Conservation (phyloP, 2,113 vertebrate species). For the Cephalopholis sonnerati region DNA sequence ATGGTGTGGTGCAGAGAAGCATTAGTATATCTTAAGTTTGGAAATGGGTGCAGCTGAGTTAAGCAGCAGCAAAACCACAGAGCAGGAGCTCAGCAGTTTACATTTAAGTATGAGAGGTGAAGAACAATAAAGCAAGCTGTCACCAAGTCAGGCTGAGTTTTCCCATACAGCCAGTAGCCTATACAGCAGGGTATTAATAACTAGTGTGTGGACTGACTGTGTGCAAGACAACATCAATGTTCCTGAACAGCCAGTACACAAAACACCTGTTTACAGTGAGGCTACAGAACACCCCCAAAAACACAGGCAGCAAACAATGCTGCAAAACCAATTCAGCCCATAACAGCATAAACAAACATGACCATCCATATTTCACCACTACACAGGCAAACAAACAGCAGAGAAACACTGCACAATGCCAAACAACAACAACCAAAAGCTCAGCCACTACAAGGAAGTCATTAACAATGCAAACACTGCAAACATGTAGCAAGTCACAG, state of each 20-base stretch:
- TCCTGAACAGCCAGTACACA: too few species aligned
- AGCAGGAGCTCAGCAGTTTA: slow-evolving; percentile 28
- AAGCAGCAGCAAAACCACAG: slow-evolving; percentile 17
- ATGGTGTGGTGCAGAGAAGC: not conserved
- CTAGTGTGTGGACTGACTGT: not conserved
- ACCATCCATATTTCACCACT: not conserved
- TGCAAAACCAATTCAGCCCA: not conserved
- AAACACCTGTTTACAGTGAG: slow-evolving; percentile 15
- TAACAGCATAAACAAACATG: not conserved
- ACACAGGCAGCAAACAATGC: not conserved
- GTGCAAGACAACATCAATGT: not conserved
- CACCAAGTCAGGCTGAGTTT: slow-evolving; percentile 1
- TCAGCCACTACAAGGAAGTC: not conserved
- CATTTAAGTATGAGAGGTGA: slow-evolving; percentile 18
- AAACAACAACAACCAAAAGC: not conserved
- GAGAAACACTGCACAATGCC: not conserved
- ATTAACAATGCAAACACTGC: not conserved
- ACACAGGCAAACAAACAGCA: not conserved
- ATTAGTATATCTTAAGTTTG: too few species aligned
- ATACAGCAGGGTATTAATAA: not conserved
- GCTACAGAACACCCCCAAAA: not conserved
- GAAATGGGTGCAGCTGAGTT: not conserved
- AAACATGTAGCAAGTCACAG: not conserved
- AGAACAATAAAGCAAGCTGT: slow-evolving; percentile 27
- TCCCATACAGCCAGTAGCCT: not conserved